Percentiles rank a stretch among this genome's conserved stretches.
phyloP scores from a whole-genome alignment of 2,888 invertebrate genomes.

The Craniophora ligustri region DNA sequence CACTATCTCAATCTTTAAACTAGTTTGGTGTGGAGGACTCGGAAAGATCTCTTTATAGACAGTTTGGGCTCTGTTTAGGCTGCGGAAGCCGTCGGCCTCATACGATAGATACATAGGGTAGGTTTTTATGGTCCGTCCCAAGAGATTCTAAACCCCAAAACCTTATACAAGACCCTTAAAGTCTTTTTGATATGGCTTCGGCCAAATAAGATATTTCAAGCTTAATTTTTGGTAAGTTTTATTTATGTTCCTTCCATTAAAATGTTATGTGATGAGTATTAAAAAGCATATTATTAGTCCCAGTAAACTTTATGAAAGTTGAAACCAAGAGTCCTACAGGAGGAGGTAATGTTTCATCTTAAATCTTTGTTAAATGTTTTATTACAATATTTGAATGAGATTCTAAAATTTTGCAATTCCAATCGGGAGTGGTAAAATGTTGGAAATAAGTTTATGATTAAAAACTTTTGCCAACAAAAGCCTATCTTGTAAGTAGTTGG shows the following conservation, averaged over 20 bases:
- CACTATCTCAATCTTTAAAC: slow-evolving; percentile 43
- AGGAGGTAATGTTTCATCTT: no score
- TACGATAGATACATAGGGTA: slow-evolving; percentile 23
- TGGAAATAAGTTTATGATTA: not conserved
- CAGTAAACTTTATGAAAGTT: slow-evolving; percentile 4
- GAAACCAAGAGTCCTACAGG: not conserved
- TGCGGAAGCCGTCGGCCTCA: slow-evolving; percentile 4
- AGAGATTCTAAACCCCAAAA: slow-evolving; percentile 18
- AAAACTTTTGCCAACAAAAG: not conserved
- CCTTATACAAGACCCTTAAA: slow-evolving; percentile 7
- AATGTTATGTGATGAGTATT: not conserved
- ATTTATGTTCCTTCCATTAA: not conserved
- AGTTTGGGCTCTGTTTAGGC: slow-evolving; percentile 9
- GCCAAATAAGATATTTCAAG: slow-evolving; percentile 2
- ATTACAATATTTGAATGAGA: no score
- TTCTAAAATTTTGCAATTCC: no score
- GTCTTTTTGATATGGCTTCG: not conserved
- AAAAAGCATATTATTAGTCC: slow-evolving; percentile 1
- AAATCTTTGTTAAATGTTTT: no score
- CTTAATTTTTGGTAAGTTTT: not conserved
- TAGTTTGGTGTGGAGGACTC: slow-evolving; percentile 6
- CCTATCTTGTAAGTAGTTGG: not conserved
- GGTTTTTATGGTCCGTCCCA: slow-evolving; percentile 35
- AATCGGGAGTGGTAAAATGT: not conserved
- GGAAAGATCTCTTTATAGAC: slow-evolving; percentile 19